Conservation (phyloP, 2,113 vertebrate species). For the Motacilla tschutschensis region DNA sequence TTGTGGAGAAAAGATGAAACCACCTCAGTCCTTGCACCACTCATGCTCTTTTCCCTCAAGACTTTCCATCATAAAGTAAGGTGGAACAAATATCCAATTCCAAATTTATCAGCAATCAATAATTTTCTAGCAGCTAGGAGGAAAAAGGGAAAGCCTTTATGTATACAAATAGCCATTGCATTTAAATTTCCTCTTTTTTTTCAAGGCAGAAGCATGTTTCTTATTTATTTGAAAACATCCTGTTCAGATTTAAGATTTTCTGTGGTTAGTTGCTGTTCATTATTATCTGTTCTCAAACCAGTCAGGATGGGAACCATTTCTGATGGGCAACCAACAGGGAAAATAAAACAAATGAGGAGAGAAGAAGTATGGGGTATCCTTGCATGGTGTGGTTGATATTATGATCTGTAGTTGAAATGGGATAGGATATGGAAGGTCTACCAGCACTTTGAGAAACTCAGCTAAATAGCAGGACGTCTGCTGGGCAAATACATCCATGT, state of each 20-base stretch:
- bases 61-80: neutral
- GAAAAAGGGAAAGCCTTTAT: neutral
- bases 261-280: conserved; percentile 1
- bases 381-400: neutral
- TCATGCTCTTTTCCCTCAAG: neutral
- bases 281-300: conserved; percentile 27
- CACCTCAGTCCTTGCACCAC: neutral
- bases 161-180: neutral
- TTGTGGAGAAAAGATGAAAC: neutral
- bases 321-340: neutral
- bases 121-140: neutral
- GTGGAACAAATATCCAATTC: neutral
- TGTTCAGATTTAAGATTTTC: conserved; percentile 32
- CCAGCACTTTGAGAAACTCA: neutral
- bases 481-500: neutral
- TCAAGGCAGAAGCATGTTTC: conserved; percentile 10
- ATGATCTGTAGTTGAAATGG: conserved; percentile 4
- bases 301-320: neutral
- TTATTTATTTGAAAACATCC: conserved; percentile 48
- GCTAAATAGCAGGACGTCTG: neutral
- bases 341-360: conserved; percentile 38
- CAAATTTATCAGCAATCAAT: neutral
- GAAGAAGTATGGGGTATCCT: neutral
- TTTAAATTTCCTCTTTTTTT: neutral
- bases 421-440: neutral